A percentile compares a stretch with the other conserved stretches of the same genome.
phyloP scores from a whole-genome alignment of 2,888 invertebrate genomes.

The Lucinisca nassula region DNA sequence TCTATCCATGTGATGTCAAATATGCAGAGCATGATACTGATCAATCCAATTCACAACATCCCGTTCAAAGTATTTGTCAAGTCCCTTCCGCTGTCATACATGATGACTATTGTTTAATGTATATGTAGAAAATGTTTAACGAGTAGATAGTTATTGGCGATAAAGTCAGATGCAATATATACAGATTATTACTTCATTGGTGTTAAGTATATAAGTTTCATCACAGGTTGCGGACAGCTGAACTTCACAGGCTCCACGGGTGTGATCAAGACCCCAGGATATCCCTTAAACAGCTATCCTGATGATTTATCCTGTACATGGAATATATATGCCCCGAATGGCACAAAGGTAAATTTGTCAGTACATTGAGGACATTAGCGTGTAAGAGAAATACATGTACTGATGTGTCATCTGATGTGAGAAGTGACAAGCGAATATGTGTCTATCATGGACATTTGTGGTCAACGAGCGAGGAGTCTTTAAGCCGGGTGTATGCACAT shows the following conservation, averaged over 20 bases:
- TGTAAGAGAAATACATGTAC: no score
- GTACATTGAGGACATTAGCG: no score
- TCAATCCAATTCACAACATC: background rate
- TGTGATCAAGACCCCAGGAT: conserved; percentile 66
- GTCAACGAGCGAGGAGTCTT: background rate
- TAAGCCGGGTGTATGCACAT: background rate
- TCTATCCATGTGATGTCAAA: background rate
- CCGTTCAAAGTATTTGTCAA: background rate
- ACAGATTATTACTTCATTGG: background rate
- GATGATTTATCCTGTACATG: conserved; percentile 64
- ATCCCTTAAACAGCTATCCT: conserved; percentile 64
- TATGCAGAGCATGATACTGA: background rate
- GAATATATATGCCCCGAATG: conserved; percentile 61
- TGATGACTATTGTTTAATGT: background rate
- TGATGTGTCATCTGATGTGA: background rate
- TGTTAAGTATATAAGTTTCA: no score
- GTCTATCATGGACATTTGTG: background rate
- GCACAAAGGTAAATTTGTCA: conserved; percentile 29
- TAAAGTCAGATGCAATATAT: background rate
- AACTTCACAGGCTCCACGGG: conserved; percentile 66
- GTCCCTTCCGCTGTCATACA: background rate
- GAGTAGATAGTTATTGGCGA: no score
- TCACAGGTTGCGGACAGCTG: conserved; percentile 30
- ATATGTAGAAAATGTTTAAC: no score
- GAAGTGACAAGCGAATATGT: background rate